Evolutionary conservation across 2,113 vertebrate genomes (phyloP), one percentile per base, ranked within the genome.

Genomic region (Phodopus roborovskii): DNA sequence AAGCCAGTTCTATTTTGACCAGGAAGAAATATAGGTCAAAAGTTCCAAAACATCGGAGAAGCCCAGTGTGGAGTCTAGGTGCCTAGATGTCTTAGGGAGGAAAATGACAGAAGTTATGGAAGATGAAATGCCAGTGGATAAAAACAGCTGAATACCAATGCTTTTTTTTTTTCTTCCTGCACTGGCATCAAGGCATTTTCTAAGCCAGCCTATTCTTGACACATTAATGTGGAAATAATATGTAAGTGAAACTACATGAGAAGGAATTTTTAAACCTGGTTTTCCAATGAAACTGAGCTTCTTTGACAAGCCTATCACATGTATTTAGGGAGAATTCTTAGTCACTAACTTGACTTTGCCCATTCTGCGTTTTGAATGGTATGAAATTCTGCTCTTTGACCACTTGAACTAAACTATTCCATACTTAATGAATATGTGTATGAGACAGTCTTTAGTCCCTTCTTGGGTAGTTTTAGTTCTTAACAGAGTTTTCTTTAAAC

Each of bases 371-470:
- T 60, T 83, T 62, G 58, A 93, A 15, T 70, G 26, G 66, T 66
- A 6, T 64, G 36, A 36, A 77, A 94, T 77, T 95, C 15, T 95
- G 58, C 74, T 58, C 2, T 7, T 60, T 58, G 10, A 82, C 13
- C 73, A 85, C 24, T 50, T 89, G 56, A 89, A 64, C 20, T 50
- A 64, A 92, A 91, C n/a, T 90, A 20, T 39, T 81, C 89, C 39
- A 73, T 66, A 17, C 10, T 88, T 93, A 83, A 42, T 70, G 26
- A 93, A 90, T 88, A 90, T 77, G 77, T 20, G 81, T 83, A 87
- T n/a, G 36, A 42, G 81, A 48, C 56, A 13, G n/a, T 58, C 24
- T 33, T 94, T 53, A 19, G 50, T 33, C 15, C 62, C 74, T 97
- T 93, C 88, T 10, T 26, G 81, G 90, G 77, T 88, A 2, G 26